Conservation (phyloP, 2,113 vertebrate species). For the Recurvirostra avosetta region DNA sequence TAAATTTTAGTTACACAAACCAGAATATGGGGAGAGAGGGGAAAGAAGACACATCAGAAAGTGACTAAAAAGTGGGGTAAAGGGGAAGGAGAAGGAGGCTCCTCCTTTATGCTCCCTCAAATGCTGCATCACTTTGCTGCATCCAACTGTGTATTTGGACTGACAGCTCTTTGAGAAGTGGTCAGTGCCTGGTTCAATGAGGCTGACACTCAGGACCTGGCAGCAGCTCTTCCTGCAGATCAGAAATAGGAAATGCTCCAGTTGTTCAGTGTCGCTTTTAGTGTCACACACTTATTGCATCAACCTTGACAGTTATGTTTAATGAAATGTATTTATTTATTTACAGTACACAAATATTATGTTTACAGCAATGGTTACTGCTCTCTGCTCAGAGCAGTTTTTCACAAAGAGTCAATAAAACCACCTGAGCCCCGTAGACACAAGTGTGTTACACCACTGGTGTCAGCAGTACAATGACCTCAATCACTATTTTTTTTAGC, state of each 20-base stretch:
- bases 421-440: background rate
- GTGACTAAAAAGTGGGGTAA: no score
- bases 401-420: background rate
- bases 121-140: background rate
- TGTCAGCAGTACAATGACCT: background rate
- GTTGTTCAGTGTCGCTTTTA: background rate
- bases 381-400: background rate
- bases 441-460: background rate
- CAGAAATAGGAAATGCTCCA: background rate
- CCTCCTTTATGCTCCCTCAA: background rate
- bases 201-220: background rate
- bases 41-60: background rate
- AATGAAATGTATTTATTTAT: background rate
- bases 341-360: background rate
- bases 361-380: background rate
- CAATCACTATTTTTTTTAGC: background rate
- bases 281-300: background rate
- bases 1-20: background rate
- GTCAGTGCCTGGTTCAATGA: background rate
- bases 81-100: background rate
- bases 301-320: background rate
- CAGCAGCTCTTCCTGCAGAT: background rate
- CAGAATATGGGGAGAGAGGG: no score
- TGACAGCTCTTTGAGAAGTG: background rate
- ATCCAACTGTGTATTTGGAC: accelerated